Evolutionary conservation across 2,888 invertebrate genomes (phyloP), one percentile per base, ranked within the genome.

Genomic region (Opisthograptis luteolata): DNA sequence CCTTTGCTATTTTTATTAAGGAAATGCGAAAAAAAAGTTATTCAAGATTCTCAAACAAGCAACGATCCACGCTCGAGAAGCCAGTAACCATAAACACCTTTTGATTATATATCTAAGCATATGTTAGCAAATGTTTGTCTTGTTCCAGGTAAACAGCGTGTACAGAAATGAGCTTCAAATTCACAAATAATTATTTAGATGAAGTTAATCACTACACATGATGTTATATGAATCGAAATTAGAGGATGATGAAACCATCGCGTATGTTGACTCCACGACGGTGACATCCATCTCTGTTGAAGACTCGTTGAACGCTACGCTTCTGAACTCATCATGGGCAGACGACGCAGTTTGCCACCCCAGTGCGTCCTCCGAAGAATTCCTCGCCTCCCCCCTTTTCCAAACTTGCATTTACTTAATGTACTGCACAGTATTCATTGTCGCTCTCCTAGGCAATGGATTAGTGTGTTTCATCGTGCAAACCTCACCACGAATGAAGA

Each of bases 391-490:
- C 0, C 62, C 76, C 41, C 92, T 93, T 67, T 95, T 95, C 68
- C 93, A 94, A 66, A 85, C 90, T 5, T 87, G 92, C 42, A 92
- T 96, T 32, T 95, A 95, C 73, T 76, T 94, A 25, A 92, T 95
- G 84, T 96, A 96, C 83, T 92, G 92, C 52, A 87, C 92, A 22
- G 93, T 96, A 49, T 95, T 96, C 67, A 76, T 95, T 8, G 88
- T 94, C 31, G 94, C 96, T 0, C 79, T 96, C 7, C 66, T 94
- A 3, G 96, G 96, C 9, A 96, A 96, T 71, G 94, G 94, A 39
- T 91, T 95, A 35, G 97, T 98, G 13, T 97, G 97, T 79, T 97
- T 96, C 79, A 95, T 97, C 14, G 97, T 98, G 0, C 92, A 95
- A 59, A 93, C 94, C 2, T 95, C 95, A 8, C 95, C 96, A 0